A percentile compares a stretch with the other conserved stretches of the same genome.
These are phyloP conservation scores for Sebastes nivosus DNA, from an alignment of 2,797 vertebrate genomes.

Conservation along the genomic window DNA sequence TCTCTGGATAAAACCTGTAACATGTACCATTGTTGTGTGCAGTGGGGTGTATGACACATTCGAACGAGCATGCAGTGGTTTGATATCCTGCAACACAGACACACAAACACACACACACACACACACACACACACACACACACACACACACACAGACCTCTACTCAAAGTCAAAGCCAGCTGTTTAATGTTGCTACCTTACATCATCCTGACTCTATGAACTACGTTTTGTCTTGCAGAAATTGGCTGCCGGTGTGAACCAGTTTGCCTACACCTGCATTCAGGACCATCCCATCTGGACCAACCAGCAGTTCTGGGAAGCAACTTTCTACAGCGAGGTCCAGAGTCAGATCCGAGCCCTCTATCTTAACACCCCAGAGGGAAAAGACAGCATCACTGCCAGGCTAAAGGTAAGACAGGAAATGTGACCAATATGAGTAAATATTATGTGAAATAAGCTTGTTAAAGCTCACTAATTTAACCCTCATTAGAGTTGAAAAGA, in stretches of 20 bases:
- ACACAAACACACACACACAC: background rate
- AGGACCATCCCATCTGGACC: constrained; percentile 97
- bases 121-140: background rate
- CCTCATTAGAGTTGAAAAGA: background rate
- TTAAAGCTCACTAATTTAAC: background rate
- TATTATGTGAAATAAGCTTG: background rate
- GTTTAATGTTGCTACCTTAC: background rate
- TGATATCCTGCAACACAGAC: background rate
- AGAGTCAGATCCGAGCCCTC: constrained; percentile 93
- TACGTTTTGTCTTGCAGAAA: constrained; percentile 84
- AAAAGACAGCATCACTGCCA: constrained; percentile 76
- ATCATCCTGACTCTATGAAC: constrained; percentile 1
- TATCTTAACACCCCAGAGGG: constrained; percentile 89
- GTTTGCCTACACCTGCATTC: constrained; percentile 97
- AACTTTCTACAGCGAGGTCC: constrained; percentile 96
- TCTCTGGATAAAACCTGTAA: background rate
- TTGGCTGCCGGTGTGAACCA: constrained; percentile 94
- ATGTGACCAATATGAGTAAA: background rate
- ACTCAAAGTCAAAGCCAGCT: background rate
- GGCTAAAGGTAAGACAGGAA: constrained; percentile 82
- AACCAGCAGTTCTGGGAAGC: constrained; percentile 99
- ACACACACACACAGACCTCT: background rate
- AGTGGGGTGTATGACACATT: background rate
- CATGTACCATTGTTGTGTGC: background rate
- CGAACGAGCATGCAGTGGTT: background rate